A percentile compares a stretch with the other conserved stretches of the same genome.
phyloP scores from a whole-genome alignment of 2,113 vertebrate species.

The Larimichthys polyactis region DNA sequence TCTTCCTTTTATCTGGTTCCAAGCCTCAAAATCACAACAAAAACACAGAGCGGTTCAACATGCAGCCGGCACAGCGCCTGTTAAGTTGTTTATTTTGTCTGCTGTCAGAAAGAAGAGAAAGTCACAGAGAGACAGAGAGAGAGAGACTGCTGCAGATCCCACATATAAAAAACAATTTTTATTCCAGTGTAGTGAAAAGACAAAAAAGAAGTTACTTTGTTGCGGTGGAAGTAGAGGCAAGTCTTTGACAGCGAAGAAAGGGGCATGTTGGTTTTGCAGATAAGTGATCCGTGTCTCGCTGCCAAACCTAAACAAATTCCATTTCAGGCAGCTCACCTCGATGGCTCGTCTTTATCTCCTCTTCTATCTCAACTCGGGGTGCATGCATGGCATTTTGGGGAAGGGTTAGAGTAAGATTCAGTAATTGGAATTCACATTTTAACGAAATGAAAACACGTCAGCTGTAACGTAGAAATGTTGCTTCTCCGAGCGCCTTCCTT shows the following conservation, averaged over 20 bases:
- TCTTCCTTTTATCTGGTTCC: constrained; percentile 69
- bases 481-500: constrained; percentile 33
- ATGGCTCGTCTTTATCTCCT: constrained; percentile 75
- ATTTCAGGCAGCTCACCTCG: constrained; percentile 82
- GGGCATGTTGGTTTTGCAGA: constrained; percentile 82
- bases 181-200: constrained; percentile 71
- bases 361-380: constrained; percentile 75
- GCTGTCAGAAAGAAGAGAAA: constrained; percentile 71
- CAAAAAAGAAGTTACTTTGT: constrained; percentile 79
- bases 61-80: constrained; percentile 55
- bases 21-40: constrained; percentile 73
- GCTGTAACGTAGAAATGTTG: constrained; percentile 31
- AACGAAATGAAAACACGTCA: constrained; percentile 58
- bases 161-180: constrained; percentile 41
- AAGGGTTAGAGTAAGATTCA: constrained; percentile 60
- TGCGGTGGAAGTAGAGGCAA: constrained; percentile 66
- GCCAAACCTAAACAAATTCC: constrained; percentile 87
- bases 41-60: constrained; percentile 68
- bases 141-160: constrained; percentile 44
- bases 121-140: constrained; percentile 9
- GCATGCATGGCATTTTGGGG: constrained; percentile 72
- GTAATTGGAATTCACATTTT: constrained; percentile 66
- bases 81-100: constrained; percentile 85
- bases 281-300: constrained; percentile 80
- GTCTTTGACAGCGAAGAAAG: constrained; percentile 73